These are phyloP conservation scores for Patella vulgata DNA, from an alignment of 1,140 invertebrate genomes.

Conservation along the genomic window DNA sequence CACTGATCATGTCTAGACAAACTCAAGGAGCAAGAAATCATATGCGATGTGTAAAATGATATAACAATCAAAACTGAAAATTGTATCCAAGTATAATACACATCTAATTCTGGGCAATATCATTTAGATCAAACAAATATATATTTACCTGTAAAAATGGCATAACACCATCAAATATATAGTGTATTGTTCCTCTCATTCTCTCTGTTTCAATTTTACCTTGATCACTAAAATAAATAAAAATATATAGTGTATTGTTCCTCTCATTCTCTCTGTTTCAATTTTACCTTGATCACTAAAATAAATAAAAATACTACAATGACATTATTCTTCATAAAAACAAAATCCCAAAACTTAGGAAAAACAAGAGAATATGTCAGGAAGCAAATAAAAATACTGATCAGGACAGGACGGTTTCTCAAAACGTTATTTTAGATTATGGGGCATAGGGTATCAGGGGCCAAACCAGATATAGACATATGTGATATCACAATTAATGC, in stretches of 20 bases:
- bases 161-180: constrained; percentile 59
- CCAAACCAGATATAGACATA: too few species aligned
- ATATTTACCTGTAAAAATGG: constrained; percentile 55
- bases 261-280: constrained; percentile 38
- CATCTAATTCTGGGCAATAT: background rate
- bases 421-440: too few species aligned
- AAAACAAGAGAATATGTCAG: too few species aligned
- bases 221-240: constrained; percentile 43
- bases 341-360: background rate
- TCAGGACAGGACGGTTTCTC: too few species aligned
- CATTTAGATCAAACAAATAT: background rate
- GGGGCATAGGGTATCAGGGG: too few species aligned
- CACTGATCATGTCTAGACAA: too few species aligned
- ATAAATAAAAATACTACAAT: constrained; percentile 6
- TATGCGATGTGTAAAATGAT: background rate
- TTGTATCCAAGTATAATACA: background rate
- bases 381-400: too few species aligned
- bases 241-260: constrained; percentile 50
- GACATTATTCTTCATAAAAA: background rate
- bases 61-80: background rate
- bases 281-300: constrained; percentile 39
- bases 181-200: constrained; percentile 49
- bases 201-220: constrained; percentile 28
- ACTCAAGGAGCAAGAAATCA: background rate
- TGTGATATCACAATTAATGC: too few species aligned